These are phyloP conservation scores for Falco naumanni DNA, from an alignment of 2,797 vertebrate species.

Conservation along the genomic window DNA sequence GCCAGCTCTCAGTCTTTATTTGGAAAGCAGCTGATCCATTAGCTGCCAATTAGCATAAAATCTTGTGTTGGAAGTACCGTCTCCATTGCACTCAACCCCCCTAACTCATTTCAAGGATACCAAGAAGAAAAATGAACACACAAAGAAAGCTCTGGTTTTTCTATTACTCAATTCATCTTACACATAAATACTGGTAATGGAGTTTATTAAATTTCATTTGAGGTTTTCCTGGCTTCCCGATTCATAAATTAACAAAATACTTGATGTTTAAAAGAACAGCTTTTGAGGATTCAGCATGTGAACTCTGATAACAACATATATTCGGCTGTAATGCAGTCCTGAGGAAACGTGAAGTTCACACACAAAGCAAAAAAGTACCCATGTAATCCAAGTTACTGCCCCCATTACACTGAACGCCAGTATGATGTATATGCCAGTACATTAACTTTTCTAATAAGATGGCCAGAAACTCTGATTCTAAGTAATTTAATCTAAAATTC, in stretches of 20 bases:
- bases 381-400: background rate
- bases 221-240: background rate
- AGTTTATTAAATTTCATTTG: background rate
- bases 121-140: background rate
- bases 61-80: background rate
- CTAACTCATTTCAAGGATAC: background rate
- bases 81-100: background rate
- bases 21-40: background rate
- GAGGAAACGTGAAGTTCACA: background rate
- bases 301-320: fast-evolving
- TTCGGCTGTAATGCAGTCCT: background rate
- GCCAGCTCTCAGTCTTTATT: background rate
- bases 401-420: fast-evolving
- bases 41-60: background rate
- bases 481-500: background rate
- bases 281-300: background rate
- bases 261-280: background rate
- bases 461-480: background rate
- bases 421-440: background rate
- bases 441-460: background rate
- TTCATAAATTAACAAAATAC: background rate
- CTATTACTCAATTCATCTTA: background rate
- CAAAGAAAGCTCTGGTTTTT: background rate
- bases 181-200: background rate
- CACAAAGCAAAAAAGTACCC: background rate